Conservation (phyloP, 2,113 vertebrate genomes). For the Zosterops pallidus region DNA sequence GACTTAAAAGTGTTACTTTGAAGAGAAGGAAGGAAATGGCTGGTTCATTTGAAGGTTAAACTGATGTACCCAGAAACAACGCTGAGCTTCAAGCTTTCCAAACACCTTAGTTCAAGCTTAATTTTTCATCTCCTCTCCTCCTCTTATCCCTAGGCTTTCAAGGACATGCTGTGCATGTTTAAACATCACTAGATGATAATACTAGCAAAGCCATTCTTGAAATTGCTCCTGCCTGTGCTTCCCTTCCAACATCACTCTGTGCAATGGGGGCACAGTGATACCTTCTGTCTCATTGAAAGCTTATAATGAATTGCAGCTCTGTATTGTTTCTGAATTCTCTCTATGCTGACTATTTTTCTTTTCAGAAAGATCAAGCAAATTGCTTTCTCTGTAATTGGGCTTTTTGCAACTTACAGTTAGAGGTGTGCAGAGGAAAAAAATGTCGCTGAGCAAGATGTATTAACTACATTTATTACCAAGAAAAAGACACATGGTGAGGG, state of each 20-base stretch:
- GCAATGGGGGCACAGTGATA: background rate
- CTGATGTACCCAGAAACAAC: slow-evolving; percentile 21
- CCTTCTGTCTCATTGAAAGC: background rate
- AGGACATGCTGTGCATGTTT: slow-evolving; percentile 29
- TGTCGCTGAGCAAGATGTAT: background rate
- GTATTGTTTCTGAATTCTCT: background rate
- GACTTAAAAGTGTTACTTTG: slow-evolving; percentile 25
- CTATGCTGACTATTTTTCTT: background rate
- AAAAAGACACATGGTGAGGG: background rate
- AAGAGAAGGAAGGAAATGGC: background rate
- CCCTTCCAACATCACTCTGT: background rate
- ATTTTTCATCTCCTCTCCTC: slow-evolving; percentile 52
- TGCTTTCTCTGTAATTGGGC: background rate
- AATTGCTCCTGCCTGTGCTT: slow-evolving; percentile 7
- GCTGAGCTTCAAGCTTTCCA: slow-evolving; percentile 24
- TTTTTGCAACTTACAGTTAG: background rate
- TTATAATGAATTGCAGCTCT: background rate
- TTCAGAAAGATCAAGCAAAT: background rate
- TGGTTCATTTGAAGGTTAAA: slow-evolving; percentile 54
- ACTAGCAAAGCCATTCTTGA: slow-evolving; percentile 28
- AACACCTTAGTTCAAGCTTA: slow-evolving; percentile 45
- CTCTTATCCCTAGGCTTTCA: slow-evolving; percentile 41
- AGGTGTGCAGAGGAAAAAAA: background rate
- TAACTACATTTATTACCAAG: background rate
- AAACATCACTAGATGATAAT: slow-evolving; percentile 16